Evolutionary conservation across 2,888 invertebrate genomes (phyloP), one percentile per base, ranked within the genome.

Genomic region (Drosophila falleni): DNA sequence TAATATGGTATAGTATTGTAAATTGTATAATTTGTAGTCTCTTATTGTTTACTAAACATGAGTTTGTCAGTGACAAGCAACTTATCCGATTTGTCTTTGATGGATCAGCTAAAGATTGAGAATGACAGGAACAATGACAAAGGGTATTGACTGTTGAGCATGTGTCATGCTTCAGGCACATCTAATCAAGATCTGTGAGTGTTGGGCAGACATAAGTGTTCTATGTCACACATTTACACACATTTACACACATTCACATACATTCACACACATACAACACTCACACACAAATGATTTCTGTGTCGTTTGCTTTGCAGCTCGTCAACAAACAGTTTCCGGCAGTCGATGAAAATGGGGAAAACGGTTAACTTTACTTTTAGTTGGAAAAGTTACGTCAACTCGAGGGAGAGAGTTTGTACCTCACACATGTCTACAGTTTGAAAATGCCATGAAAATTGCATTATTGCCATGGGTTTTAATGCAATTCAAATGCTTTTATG

Each of bases 131-230:
- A 58, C 49, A 51, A 51, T 54, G 56, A 58, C 46, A 41, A 55
- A 55, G 55, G 55, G 55, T 55, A 51, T 47, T 49, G 13, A 44
- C 56, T 56, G 37, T 56, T 15, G 56, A 33, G 56, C 31, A 59
- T 68, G 55, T 74, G 71, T 68, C 84, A 60, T 16, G 70, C 81
- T 53, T 49, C 59, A 44, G 71, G 77, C 69, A 55, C 74, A 72
- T 72, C 74, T 78, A 82, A 87, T 82, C 84, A 78, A 78, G 68
- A 83, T 74, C 71, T 74, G 51, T 47, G 56, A 69, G 68, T 71
- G 67, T 80, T 61, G 41, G 61, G 56, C 53, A 49, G 71, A 62
- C 74, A 72, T 82, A 82, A 80, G 71, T 70, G 74, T 65, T 86
- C 61, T 47, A 50, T 54, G 64, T 59, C 66, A 60, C 23, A 47